Conservation (phyloP, 2,888 invertebrate species). For the Siphlonurus alternatus region DNA sequence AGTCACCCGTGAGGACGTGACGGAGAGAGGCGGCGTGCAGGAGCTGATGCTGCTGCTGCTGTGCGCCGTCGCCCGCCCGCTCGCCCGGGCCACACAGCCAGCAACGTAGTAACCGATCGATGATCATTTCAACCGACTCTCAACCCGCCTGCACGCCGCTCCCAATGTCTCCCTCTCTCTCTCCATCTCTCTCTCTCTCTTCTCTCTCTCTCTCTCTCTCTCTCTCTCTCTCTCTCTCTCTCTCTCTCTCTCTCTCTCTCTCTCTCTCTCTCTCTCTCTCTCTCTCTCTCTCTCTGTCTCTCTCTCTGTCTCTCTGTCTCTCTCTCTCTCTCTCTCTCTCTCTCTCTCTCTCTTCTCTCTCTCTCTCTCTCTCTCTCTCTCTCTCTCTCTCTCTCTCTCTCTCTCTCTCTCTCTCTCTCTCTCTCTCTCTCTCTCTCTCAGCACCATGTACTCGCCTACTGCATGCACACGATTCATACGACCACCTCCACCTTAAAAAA, state of each 20-base stretch:
- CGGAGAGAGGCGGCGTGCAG: not conserved
- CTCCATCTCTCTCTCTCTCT: not conserved
- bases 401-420: not conserved
- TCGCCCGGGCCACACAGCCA: not conserved
- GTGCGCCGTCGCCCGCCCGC: not conserved
- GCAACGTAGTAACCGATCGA: not conserved
- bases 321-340: not conserved
- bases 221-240: not conserved
- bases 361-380: not conserved
- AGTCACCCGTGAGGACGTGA: not conserved
- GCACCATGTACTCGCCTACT: not conserved
- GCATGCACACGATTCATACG: not conserved
- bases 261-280: not conserved
- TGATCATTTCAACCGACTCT: not conserved
- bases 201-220: not conserved
- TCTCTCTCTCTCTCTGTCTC: not conserved
- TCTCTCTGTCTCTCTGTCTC: not conserved
- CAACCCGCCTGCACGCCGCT: not conserved
- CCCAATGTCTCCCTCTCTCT: not conserved
- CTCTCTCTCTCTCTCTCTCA: not conserved
- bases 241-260: not conserved
- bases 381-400: not conserved
- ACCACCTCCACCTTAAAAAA: not conserved
- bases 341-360: not conserved
- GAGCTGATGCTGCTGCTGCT: not conserved